phyloP scores from a whole-genome alignment of 2,113 vertebrate species.

The Sinocyclocheilus anshuiensis region DNA sequence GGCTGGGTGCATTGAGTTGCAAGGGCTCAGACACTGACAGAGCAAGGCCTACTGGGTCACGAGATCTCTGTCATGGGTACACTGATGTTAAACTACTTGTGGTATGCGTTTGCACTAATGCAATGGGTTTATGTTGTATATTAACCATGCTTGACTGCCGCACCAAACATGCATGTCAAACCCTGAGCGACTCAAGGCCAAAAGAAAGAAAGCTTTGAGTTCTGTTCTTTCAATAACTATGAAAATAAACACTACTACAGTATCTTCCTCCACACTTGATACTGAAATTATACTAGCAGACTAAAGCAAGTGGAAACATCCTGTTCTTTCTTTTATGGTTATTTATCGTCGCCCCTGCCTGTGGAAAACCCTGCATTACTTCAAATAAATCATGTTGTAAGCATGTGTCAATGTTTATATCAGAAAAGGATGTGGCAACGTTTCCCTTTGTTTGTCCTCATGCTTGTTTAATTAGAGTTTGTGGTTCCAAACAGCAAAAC shows the following conservation, averaged over 20 bases:
- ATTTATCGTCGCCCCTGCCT: background rate
- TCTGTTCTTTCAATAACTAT: slow-evolving; percentile 1
- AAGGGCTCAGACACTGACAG: background rate
- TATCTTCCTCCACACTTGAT: background rate
- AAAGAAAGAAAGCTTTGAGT: background rate
- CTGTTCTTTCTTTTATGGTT: slow-evolving; percentile 11
- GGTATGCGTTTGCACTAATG: background rate
- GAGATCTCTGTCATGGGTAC: slow-evolving; percentile 18
- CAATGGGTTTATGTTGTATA: background rate
- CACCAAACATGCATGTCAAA: background rate
- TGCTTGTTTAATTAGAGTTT: slow-evolving; percentile 13
- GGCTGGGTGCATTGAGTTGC: background rate
- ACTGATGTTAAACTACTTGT: background rate
- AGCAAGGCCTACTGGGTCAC: background rate
- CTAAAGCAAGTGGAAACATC: background rate
- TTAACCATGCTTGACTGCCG: background rate
- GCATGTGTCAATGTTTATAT: background rate
- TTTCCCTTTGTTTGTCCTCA: background rate
- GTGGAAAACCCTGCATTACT: background rate
- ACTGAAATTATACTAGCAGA: background rate
- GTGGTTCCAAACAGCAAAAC: slow-evolving; percentile 31
- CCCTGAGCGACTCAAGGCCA: background rate
- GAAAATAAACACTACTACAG: background rate
- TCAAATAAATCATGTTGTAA: background rate
- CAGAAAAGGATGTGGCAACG: background rate